These are phyloP conservation scores for Remorina albescens DNA, from an alignment of 2,797 vertebrate genomes.

Conservation along the genomic window DNA sequence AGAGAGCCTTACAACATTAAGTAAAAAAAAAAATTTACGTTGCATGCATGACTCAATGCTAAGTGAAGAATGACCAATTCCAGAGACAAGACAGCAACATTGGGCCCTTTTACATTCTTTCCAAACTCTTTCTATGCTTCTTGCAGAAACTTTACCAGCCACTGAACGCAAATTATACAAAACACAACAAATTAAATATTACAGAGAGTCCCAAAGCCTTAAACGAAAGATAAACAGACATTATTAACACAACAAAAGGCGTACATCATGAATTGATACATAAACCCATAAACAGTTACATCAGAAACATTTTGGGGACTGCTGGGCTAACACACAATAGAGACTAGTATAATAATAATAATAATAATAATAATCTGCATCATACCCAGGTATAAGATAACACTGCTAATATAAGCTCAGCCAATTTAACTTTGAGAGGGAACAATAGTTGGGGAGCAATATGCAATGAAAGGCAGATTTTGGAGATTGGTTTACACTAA, in stretches of 20 bases:
- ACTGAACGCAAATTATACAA: conserved; percentile 59
- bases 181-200: conserved; percentile 61
- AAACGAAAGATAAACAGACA: conserved; percentile 52
- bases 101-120: conserved; percentile 1
- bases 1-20: neutral
- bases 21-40: no score
- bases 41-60: neutral
- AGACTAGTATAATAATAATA: conserved; percentile 75
- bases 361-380: conserved; percentile 75
- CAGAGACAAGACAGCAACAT: conserved; percentile 1
- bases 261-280: conserved; percentile 60
- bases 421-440: conserved; percentile 61
- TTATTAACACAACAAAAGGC: conserved; percentile 68
- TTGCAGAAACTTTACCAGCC: conserved; percentile 47
- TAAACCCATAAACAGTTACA: conserved; percentile 56
- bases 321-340: conserved; percentile 73
- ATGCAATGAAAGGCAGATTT: conserved; percentile 65
- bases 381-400: conserved; percentile 71
- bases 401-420: conserved; percentile 64
- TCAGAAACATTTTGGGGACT: conserved; percentile 55
- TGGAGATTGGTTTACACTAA: conserved; percentile 13
- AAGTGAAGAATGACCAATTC: conserved; percentile 18
- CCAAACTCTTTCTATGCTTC: conserved; percentile 71
- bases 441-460: conserved; percentile 54
- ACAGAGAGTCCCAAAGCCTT: conserved; percentile 56